These are phyloP conservation scores for Drosophila vallismaia DNA, from an alignment of 2,888 invertebrate genomes.

Conservation along the genomic window DNA sequence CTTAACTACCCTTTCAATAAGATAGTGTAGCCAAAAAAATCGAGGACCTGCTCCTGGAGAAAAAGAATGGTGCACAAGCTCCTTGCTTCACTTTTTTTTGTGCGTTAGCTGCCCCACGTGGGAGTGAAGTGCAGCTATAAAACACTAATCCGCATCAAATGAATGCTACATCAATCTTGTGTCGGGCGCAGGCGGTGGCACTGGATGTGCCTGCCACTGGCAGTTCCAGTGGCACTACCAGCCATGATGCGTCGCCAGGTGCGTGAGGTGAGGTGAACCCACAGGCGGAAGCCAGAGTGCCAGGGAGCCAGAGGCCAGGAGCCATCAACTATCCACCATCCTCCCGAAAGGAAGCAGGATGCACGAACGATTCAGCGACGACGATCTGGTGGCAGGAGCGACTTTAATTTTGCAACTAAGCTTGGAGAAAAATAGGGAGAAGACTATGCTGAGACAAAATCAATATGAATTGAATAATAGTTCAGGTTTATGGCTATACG, in stretches of 20 bases:
- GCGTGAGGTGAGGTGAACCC: slow-evolving; percentile 32
- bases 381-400: slow-evolving; percentile 54
- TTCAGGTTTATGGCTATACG: background rate
- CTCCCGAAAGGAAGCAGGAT: slow-evolving; percentile 38
- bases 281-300: background rate
- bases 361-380: slow-evolving; percentile 29
- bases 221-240: slow-evolving; percentile 1
- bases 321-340: slow-evolving; percentile 31
- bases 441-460: slow-evolving; percentile 41
- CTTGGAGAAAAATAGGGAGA: slow-evolving; percentile 36
- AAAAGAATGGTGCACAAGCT: slow-evolving; percentile 25
- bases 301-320: slow-evolving; percentile 12
- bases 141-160: slow-evolving; percentile 80
- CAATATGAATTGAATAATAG: background rate
- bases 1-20: background rate
- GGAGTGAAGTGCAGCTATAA: slow-evolving; percentile 77
- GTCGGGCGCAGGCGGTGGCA: slow-evolving; percentile 61
- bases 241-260: slow-evolving; percentile 46
- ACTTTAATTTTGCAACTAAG: slow-evolving; percentile 78
- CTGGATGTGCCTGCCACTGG: slow-evolving; percentile 12
- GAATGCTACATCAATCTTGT: slow-evolving; percentile 78
- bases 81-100: background rate
- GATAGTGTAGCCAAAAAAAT: background rate
- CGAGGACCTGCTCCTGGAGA: slow-evolving; percentile 4
- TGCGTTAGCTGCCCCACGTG: slow-evolving; percentile 35